Evolutionary conservation across 2,797 vertebrate genomes (phyloP), one percentile per base, ranked within the genome.

Genomic region (Clamator glandarius): DNA sequence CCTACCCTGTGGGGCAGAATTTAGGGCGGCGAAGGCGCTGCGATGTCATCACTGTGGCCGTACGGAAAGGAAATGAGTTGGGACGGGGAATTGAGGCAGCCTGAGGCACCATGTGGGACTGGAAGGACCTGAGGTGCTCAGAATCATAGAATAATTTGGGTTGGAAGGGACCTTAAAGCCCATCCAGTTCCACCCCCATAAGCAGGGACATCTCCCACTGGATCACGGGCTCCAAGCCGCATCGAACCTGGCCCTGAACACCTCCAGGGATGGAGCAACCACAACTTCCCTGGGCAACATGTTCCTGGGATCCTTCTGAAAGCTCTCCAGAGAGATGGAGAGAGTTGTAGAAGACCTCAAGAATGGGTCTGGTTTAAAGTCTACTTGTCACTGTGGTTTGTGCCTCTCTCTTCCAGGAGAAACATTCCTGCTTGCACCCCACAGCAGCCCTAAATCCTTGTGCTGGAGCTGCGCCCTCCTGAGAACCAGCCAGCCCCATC

Each of bases 21-120:
- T 64, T 16, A 3, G 17, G 1, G 59, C n/a, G 26, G 12, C 1
- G 39, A 85, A 58, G 44, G 50, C 0, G 7, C 55, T 36, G 59
- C 58, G 77, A 16, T 0, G 7, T 61, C 80, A 35, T 17, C 2
- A 0, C 55, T 2, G 15, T 0, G 2, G 75, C 70, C 81, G 25
- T 63, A 13, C 0, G 63, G 44, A 8, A 48, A 69, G 62, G 67
- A 42, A 83, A 36, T 0, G 12, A 41, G 13, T 33, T 3, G 5
- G 58, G 57, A 79, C 20, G 33, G 48, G 77, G 25, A 33, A 55
- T 67, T 0, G 17, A 13, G 52, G 55, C 33, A 33, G 39, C 36
- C 36, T 1, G 36, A 24, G 76, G 26, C 33, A 10, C 1, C 0
- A 11, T 54, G 51, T 0, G 12, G 39, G 42, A 8, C 76, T 6